Evolutionary conservation across 1,140 invertebrate genomes (phyloP).

Genomic region (Luehdorfia chinensis): DNA sequence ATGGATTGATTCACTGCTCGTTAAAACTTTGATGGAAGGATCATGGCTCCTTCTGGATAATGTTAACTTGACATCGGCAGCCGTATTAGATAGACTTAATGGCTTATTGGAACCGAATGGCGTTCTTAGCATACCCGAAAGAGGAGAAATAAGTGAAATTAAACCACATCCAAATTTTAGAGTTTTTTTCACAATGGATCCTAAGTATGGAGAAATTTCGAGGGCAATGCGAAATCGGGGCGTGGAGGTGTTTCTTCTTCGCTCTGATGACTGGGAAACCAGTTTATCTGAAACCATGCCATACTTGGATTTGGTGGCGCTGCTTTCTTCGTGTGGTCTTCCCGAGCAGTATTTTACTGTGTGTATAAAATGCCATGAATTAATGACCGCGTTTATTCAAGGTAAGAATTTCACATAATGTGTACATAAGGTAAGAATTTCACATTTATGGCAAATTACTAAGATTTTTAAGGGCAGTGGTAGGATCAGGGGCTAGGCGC

Average conservation of each 20-base stretch:
- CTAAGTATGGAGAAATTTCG: conserved; percentile 96
- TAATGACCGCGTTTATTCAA: conserved; percentile 65
- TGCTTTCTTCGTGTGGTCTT: conserved; percentile 59
- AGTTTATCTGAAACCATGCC: conserved; percentile 56
- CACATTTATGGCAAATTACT: too few species aligned
- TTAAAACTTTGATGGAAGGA: conserved; percentile 90
- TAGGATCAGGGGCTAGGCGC: too few species aligned
- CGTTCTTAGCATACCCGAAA: conserved; percentile 92
- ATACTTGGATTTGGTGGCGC: conserved; percentile 62
- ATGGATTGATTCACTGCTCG: conserved; percentile 97
- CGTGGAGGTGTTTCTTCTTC: conserved; percentile 90
- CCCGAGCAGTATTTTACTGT: conserved; percentile 52
- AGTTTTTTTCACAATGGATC: conserved; percentile 96
- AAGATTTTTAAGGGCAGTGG: too few species aligned
- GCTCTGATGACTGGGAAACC: conserved; percentile 46
- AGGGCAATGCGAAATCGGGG: conserved; percentile 98
- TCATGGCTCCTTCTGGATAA: conserved; percentile 97
- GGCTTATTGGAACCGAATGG: conserved; percentile 96
- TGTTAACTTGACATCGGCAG: conserved; percentile 97
- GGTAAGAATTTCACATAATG: conserved; percentile 48
- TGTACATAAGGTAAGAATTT: too few species aligned
- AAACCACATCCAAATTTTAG: conserved; percentile 94
- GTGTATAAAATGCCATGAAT: conserved; percentile 59
- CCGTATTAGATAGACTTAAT: conserved; percentile 97
- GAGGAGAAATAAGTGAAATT: conserved; percentile 89